Base-by-base conservation (phyloP, 2,113 vertebrate genomes). In the Alligator sinensis region DNA sequence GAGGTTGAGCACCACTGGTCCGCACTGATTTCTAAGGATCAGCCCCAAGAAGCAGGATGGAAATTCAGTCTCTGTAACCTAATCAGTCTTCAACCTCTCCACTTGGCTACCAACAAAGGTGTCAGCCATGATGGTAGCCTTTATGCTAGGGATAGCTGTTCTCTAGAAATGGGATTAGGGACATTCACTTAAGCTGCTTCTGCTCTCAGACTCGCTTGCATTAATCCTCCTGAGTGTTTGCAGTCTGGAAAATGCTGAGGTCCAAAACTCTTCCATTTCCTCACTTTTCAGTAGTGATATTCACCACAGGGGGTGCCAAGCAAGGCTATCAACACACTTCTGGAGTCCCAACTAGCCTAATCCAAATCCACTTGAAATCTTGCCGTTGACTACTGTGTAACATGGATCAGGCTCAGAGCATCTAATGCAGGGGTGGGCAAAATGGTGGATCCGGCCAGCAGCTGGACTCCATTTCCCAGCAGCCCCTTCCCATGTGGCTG, bases 71-170 rank as follows among this genome's bases (percentile, higher is more conserved):
- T 47, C 34, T 22, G 24, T 25, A 38, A 28, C 16, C 64, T 15
- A 34, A n/a, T 3, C 0, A 1, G 17, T n/a, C 11, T 22, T 5
- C 59, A 77, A 66, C 14, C 22, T n/a, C 61, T 24, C 1, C 0
- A 0, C 2, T 59, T 13, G 66, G 66, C 21, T 72, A 12, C 57
- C 89, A 91, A 34, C 81, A 21, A 16, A 14, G 10, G 77, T 58
- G 6, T 2, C 34, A 27, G 57, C 59, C 5, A 1, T 54, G 3
- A 11, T 0, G 9, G 30, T 3, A 0, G 70, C 38, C 30, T 19
- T 47, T 47, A 47, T 47, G 47, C 8, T 47, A 47, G 47, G 47
- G 47, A 47, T 47, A 47, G 7, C 9, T 47, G 47, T 47, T 83
- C 75, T 47, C 8, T 1, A 78, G 93, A 80, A 68, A 5, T 0